These are phyloP conservation scores for Acanthacorydalis orientalis DNA, from an alignment of 2,888 invertebrate species.

Conservation along the genomic window DNA sequence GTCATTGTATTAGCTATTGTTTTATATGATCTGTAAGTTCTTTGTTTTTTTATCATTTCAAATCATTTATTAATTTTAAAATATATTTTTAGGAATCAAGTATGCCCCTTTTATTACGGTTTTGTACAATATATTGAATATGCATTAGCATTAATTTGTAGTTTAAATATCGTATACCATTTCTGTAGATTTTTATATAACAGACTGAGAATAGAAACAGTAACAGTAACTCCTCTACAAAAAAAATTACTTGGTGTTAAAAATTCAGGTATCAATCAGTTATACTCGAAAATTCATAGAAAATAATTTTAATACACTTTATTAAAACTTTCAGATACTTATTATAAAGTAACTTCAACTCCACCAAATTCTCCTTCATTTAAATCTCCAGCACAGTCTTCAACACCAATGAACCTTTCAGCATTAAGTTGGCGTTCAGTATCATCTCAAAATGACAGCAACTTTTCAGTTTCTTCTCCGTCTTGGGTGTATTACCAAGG, in stretches of 20 bases:
- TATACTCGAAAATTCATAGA: neutral
- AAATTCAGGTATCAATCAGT: constrained; percentile 20
- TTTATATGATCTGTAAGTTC: constrained; percentile 42
- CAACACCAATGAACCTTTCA: constrained; percentile 22
- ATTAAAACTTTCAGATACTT: constrained; percentile 12
- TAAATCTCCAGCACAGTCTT: constrained; percentile 8
- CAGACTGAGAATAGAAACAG: constrained; percentile 24
- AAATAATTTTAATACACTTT: constrained; percentile 10
- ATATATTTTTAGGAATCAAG: constrained; percentile 22
- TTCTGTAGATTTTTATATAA: constrained; percentile 29
- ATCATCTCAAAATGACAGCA: constrained; percentile 20
- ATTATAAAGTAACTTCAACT: constrained; percentile 11
- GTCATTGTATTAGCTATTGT: constrained; percentile 33
- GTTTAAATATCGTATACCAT: constrained; percentile 33
- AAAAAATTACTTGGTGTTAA: constrained; percentile 33
- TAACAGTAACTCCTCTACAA: constrained; percentile 32
- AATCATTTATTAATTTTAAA: constrained; percentile 6
- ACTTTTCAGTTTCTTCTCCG: constrained; percentile 18
- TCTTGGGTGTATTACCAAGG: constrained; percentile 24
- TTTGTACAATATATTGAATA: constrained; percentile 28
- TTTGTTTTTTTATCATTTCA: constrained; percentile 1
- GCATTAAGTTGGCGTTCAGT: constrained; percentile 24
- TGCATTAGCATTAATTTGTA: constrained; percentile 24
- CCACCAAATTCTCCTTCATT: constrained; percentile 5
- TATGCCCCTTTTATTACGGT: constrained; percentile 28